A percentile compares a stretch with the other conserved stretches of the same genome.
Evolutionary conservation across 1,140 invertebrate species (phyloP).

Genomic region (Ips nitidus): DNA sequence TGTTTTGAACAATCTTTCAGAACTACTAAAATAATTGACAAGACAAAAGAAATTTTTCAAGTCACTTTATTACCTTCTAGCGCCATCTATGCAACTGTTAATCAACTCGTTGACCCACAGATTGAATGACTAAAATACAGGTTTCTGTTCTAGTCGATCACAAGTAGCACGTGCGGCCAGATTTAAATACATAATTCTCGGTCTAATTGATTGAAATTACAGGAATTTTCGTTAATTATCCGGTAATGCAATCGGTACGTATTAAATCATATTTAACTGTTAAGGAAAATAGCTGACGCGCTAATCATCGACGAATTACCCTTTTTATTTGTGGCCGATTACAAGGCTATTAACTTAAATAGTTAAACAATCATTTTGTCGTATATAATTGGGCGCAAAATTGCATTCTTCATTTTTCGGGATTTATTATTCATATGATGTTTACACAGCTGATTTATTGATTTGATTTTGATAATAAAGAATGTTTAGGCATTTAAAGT

Average conservation of each 20-base stretch:
- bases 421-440: not conserved
- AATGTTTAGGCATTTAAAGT: too few species aligned
- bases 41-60: too few species aligned
- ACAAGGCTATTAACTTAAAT: conserved; percentile 45
- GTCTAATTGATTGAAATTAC: conserved; percentile 39
- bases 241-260: conserved; percentile 44
- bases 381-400: too few species aligned
- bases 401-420: not conserved
- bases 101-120: not conserved
- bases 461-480: too few species aligned
- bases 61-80: not conserved
- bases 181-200: conserved; percentile 30
- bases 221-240: conserved; percentile 49
- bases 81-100: not conserved
- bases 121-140: not conserved
- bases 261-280: conserved; percentile 46
- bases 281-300: conserved; percentile 41
- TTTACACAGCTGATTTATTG: too few species aligned
- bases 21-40: too few species aligned
- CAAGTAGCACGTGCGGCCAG: conserved; percentile 14
- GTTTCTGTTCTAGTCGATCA: not conserved
- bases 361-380: conserved; percentile 19
- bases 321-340: conserved; percentile 45
- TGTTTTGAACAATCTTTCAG: too few species aligned
- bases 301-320: conserved; percentile 46